A percentile compares a stretch with the other conserved stretches of the same genome.
Conservation (phyloP, 2,888 invertebrate species). For the Dicranocentrus wangi region DNA sequence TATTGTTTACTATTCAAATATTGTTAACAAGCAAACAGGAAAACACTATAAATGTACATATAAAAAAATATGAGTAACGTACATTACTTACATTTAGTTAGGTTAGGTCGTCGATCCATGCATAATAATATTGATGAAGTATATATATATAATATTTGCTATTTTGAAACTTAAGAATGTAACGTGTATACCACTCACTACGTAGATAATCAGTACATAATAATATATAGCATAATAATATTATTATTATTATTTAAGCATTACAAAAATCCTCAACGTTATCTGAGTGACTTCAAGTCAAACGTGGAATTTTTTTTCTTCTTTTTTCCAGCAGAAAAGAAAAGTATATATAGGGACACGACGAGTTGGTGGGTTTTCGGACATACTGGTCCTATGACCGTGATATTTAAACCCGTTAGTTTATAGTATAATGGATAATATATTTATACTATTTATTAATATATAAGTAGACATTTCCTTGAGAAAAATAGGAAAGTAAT, state of each 20-base stretch:
- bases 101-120: background rate
- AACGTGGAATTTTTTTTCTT: background rate
- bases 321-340: constrained; percentile 15
- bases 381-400: constrained; percentile 56
- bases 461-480: constrained; percentile 17
- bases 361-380: constrained; percentile 16
- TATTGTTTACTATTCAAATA: background rate
- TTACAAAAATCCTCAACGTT: background rate
- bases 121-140: too few species aligned
- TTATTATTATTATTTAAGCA: constrained; percentile 12
- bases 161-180: constrained; percentile 24
- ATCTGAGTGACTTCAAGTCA: constrained; percentile 42
- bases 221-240: background rate
- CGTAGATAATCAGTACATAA: constrained; percentile 24
- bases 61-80: too few species aligned
- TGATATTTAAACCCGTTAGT: constrained; percentile 62
- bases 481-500: background rate
- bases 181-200: constrained; percentile 28
- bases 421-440: constrained; percentile 45
- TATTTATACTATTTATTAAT: constrained; percentile 63
- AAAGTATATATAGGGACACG: background rate
- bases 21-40: background rate
- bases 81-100: constrained; percentile 2
- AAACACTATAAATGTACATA: constrained; percentile 13
- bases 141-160: constrained; percentile 16